These are phyloP conservation scores for Selenia dentaria DNA, from an alignment of 2,888 invertebrate genomes.

Conservation along the genomic window DNA sequence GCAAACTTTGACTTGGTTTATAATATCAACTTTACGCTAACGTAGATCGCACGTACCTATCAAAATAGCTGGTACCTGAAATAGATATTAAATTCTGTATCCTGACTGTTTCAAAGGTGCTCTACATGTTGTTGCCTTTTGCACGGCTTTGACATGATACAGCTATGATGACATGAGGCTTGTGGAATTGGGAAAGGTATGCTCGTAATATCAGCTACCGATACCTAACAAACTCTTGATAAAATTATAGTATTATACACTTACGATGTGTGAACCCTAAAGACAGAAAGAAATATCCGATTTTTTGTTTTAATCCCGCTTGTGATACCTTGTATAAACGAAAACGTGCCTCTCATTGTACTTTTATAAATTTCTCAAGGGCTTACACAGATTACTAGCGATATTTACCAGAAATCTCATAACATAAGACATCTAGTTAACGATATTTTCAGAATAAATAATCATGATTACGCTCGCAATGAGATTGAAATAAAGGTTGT, in stretches of 20 bases:
- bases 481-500: constrained; percentile 5
- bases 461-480: constrained; percentile 8
- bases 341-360: no score
- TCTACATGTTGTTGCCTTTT: constrained; percentile 19
- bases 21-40: no score
- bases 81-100: constrained; percentile 33
- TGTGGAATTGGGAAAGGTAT: constrained; percentile 5
- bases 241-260: no score
- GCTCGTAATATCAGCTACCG: neutral
- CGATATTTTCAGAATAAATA: constrained; percentile 1
- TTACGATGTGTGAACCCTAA: no score
- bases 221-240: no score
- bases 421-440: constrained; percentile 9
- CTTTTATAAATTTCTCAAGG: neutral
- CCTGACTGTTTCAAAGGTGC: constrained; percentile 29
- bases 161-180: constrained; percentile 3
- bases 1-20: constrained; percentile 9
- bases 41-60: no score
- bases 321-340: no score
- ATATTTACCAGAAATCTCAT: constrained; percentile 2
- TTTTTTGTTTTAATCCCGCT: no score
- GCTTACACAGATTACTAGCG: constrained; percentile 2
- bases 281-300: no score
- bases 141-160: constrained; percentile 18
- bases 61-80: constrained; percentile 9